Conservation (phyloP, 2,113 vertebrate genomes). For the Clinocottus analis region DNA sequence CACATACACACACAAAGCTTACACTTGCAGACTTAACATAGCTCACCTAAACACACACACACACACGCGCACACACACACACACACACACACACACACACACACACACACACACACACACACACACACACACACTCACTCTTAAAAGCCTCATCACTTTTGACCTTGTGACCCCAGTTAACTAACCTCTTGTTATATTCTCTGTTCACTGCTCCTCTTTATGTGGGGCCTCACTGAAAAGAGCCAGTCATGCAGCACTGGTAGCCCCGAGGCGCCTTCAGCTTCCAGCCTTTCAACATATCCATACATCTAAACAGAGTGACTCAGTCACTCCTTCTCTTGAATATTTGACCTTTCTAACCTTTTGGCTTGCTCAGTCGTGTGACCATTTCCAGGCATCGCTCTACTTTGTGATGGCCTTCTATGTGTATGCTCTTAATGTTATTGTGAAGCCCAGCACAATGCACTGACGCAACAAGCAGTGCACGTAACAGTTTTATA, state of each 20-base stretch:
- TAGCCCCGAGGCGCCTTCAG: slow-evolving; percentile 52
- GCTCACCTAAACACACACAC: slow-evolving; percentile 3
- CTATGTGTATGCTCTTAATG: slow-evolving; percentile 24
- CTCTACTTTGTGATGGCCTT: neutral
- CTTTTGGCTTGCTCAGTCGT: slow-evolving; percentile 21
- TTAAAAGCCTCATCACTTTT: slow-evolving; percentile 69
- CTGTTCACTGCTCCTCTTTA: slow-evolving; percentile 63
- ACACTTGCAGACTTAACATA: slow-evolving; percentile 29
- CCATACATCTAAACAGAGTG: slow-evolving; percentile 55
- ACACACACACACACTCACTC: slow-evolving; percentile 11
- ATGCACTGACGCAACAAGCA: neutral
- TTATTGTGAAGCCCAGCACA: slow-evolving; percentile 9
- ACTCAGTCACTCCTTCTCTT: slow-evolving; percentile 53
- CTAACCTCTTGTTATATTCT: slow-evolving; percentile 74
- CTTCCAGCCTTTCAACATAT: slow-evolving; percentile 65
- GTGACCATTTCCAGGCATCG: slow-evolving; percentile 24
- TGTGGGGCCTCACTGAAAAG: slow-evolving; percentile 70
- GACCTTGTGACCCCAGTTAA: slow-evolving; percentile 75
- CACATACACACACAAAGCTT: neutral
- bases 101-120: neutral
- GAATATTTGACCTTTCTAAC: slow-evolving; percentile 62
- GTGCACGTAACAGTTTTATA: slow-evolving; percentile 27
- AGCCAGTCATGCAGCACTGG: slow-evolving; percentile 66
- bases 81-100: no score
- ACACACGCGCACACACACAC: neutral